Conservation (phyloP, 2,888 invertebrate species). For the Thalpophila matura region DNA sequence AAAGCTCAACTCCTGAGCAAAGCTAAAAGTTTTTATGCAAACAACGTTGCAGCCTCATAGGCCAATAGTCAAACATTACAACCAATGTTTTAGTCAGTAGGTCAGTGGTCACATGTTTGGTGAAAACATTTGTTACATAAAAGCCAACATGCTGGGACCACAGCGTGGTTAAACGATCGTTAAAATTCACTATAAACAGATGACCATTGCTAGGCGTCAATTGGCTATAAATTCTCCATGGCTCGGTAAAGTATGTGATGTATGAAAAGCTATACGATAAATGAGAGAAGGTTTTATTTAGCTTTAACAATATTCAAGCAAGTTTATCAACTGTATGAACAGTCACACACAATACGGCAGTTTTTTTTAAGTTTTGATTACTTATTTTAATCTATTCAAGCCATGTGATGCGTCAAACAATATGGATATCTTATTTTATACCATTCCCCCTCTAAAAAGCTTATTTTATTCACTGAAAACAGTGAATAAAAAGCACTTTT, state of each 20-base stretch:
- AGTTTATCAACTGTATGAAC: background rate
- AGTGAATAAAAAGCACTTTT: too few relatives aligned
- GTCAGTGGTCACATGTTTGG: slow-evolving; percentile 31
- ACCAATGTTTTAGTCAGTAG: slow-evolving; percentile 11
- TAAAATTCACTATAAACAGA: slow-evolving; percentile 62
- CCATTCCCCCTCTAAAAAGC: too few relatives aligned
- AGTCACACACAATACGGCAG: too few relatives aligned
- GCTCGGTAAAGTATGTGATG: slow-evolving; percentile 1
- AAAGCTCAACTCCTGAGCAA: too few relatives aligned
- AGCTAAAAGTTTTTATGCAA: too few relatives aligned
- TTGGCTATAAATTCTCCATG: slow-evolving; percentile 55
- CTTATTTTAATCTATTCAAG: too few relatives aligned
- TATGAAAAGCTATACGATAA: slow-evolving; percentile 36
- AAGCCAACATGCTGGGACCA: slow-evolving; percentile 39
- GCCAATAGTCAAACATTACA: slow-evolving; percentile 7
- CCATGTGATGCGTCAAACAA: too few relatives aligned
- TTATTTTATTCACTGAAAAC: too few relatives aligned
- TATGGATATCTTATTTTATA: too few relatives aligned
- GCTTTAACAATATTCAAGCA: too few relatives aligned
- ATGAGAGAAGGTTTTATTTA: background rate
- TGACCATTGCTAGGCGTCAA: slow-evolving; percentile 53
- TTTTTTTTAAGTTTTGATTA: too few relatives aligned
- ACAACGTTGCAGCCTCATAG: background rate
- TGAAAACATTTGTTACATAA: slow-evolving; percentile 59
- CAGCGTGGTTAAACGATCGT: slow-evolving; percentile 46